phyloP scores from a whole-genome alignment of 2,113 vertebrate genomes.

The Ondatra zibethicus region DNA sequence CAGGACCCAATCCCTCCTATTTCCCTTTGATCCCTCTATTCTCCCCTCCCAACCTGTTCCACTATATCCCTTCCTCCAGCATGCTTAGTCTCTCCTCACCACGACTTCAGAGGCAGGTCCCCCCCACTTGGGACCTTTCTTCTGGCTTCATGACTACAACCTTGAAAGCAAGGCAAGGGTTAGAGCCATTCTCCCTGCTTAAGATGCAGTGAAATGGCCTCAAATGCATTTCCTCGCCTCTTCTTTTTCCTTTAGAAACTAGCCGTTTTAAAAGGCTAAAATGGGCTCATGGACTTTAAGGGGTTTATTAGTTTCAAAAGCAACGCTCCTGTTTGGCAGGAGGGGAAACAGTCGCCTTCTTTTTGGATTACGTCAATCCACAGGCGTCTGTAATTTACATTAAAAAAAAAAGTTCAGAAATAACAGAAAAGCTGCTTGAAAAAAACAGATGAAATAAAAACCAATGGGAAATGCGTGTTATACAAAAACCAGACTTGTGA shows the following conservation, averaged over 20 bases:
- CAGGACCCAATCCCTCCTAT: background rate
- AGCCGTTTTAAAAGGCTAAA: slow-evolving; percentile 50
- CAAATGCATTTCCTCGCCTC: background rate
- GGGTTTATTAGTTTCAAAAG: slow-evolving; percentile 76
- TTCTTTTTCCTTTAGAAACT: slow-evolving; percentile 40
- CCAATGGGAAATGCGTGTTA: slow-evolving; percentile 82
- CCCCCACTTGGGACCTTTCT: rapidly evolving
- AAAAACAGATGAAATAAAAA: slow-evolving; percentile 84
- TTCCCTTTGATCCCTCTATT: background rate
- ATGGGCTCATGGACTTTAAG: slow-evolving; percentile 60
- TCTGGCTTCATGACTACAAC: background rate
- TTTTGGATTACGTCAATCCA: slow-evolving; percentile 82
- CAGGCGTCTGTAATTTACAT: slow-evolving; percentile 84
- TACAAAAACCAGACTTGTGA: slow-evolving; percentile 87
- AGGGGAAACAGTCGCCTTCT: slow-evolving; percentile 80
- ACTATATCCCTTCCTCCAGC: background rate
- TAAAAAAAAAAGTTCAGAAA: slow-evolving; percentile 75
- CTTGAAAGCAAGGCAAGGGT: background rate
- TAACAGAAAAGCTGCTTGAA: slow-evolving; percentile 82
- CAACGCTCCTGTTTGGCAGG: slow-evolving; percentile 65
- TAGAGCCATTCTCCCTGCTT: background rate
- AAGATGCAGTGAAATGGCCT: background rate
- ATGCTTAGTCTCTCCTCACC: background rate
- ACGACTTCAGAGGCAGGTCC: background rate
- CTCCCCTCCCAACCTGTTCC: background rate